A percentile compares a stretch with the other conserved stretches of the same genome.
Conservation (phyloP, 1,140 invertebrate species). For the Oreohelix idahoensis region DNA sequence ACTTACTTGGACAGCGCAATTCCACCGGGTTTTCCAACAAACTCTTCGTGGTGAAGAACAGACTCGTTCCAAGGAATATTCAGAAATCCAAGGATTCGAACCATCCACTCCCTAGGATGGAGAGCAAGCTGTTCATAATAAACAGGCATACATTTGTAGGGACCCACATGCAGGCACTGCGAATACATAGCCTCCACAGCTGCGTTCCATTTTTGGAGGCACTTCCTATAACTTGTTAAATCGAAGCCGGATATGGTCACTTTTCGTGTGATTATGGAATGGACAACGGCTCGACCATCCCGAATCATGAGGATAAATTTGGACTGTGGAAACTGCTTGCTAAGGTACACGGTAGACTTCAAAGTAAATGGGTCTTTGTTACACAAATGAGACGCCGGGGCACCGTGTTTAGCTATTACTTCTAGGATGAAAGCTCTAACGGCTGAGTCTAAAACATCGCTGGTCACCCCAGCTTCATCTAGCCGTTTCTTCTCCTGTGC, state of each 20-base stretch:
- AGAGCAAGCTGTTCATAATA: conserved; percentile 98
- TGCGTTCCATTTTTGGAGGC: conserved; percentile 95
- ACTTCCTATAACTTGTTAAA: conserved; percentile 91
- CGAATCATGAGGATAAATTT: conserved; percentile 99
- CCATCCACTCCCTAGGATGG: conserved; percentile 91
- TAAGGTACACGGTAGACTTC: conserved; percentile 83
- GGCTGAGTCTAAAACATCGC: conserved; percentile 92
- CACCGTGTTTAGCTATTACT: conserved; percentile 81
- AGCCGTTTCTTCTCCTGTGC: conserved; percentile 78
- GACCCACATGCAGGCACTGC: conserved; percentile 89
- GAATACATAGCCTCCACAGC: conserved; percentile 95
- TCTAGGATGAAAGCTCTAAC: conserved; percentile 97
- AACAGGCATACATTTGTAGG: conserved; percentile 87
- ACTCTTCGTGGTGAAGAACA: conserved; percentile 96
- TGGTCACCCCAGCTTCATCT: conserved; percentile 93
- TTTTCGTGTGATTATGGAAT: conserved; percentile 98
- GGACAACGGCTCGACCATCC: conserved; percentile 96
- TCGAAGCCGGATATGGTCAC: conserved; percentile 99
- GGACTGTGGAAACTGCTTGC: conserved; percentile 83
- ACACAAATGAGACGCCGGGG: conserved; percentile 90
- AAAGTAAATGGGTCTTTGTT: conserved; percentile 99
- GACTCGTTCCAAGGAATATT: conserved; percentile 95
- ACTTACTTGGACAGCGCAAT: conserved; percentile 88
- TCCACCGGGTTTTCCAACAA: conserved; percentile 95
- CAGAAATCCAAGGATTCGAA: conserved; percentile 90